Base-by-base conservation (phyloP, 2,797 vertebrate genomes). In the Danionella dracula region DNA sequence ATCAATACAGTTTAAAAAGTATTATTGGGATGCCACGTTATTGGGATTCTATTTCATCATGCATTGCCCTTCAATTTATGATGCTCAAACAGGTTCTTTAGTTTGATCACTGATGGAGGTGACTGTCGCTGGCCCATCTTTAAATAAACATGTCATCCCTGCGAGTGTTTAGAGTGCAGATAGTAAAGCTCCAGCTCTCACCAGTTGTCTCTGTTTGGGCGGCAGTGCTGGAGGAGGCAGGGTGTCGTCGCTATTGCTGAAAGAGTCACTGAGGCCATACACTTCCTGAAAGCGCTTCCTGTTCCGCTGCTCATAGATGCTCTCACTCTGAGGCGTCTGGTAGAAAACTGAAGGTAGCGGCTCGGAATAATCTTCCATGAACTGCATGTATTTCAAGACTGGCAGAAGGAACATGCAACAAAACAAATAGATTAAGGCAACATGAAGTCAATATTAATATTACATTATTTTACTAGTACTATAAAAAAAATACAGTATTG, bases 381-480 rank as follows among this genome's bases (percentile, higher is more conserved):
- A 88, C 87, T 94, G 92, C 84, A 98, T 93, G 75, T 98, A 98
- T 4, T 94, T 87, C 78, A 88, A 83, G 85, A 97, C 95, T 97
- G 90, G n/a, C n/a, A n/a, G n/a, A 0, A 7, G 48, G 34, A 16
- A 51, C 4, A 58, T 0, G 0, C 41, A 19, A 23, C 7, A 59
- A 11, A 68, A 58, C 5, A 56, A 13, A 38, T 27, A 8, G 51
- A 11, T 63, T 55, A 56, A 41, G 49, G 31, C 13, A 15, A 51
- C 23, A 66, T 29, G 9, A 56, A 44, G 16, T 50, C 4, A 11
- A 49, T 23, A 69, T n/a, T n/a, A n/a, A n/a, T n/a, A n/a, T n/a
- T n/a, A n/a, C n/a, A n/a, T n/a, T n/a, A n/a, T n/a, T n/a, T n/a
- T n/a, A n/a, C n/a, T n/a, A n/a, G n/a, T n/a, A n/a, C n/a, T n/a